phyloP scores from a whole-genome alignment of 1,140 invertebrate species.

The Anoplolepis gracilipes region DNA sequence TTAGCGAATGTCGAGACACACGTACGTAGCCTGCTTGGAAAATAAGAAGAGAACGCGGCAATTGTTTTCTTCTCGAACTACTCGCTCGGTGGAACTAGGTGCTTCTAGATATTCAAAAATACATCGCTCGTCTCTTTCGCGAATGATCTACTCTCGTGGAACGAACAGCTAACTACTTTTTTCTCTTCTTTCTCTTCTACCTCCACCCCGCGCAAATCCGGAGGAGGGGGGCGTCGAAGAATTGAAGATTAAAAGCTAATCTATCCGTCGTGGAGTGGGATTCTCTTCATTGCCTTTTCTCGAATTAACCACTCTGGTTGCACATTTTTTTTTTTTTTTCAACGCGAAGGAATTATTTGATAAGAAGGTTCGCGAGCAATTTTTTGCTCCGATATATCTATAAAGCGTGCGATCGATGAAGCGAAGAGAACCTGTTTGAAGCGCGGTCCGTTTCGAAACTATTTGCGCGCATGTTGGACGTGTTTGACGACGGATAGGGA shows the following conservation, averaged over 20 bases:
- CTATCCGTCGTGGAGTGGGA: not conserved
- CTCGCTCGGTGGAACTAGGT: constrained; percentile 61
- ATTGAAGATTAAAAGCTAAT: constrained; percentile 23
- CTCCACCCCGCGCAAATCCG: constrained; percentile 2
- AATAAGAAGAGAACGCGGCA: constrained; percentile 56
- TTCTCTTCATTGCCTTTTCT: no score
- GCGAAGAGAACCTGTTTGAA: no score
- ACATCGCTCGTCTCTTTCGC: constrained; percentile 62
- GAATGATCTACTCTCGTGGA: constrained; percentile 52
- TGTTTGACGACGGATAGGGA: not conserved
- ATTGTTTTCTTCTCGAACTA: constrained; percentile 34
- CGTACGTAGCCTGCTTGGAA: constrained; percentile 15
- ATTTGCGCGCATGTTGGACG: no score
- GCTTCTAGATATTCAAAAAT: constrained; percentile 72
- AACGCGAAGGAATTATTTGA: no score
- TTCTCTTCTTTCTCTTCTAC: constrained; percentile 17
- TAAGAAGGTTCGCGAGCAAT: no score
- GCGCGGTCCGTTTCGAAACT: no score
- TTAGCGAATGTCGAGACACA: not conserved
- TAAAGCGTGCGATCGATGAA: no score
- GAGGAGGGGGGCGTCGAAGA: constrained; percentile 38
- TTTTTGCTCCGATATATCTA: no score
- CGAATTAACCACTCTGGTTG: no score
- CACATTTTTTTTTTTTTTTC: no score
- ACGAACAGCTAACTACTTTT: constrained; percentile 64